Evolutionary conservation across 2,797 vertebrate species (phyloP), one percentile per base, ranked within the genome.

Genomic region (Gobio occitaniae): DNA sequence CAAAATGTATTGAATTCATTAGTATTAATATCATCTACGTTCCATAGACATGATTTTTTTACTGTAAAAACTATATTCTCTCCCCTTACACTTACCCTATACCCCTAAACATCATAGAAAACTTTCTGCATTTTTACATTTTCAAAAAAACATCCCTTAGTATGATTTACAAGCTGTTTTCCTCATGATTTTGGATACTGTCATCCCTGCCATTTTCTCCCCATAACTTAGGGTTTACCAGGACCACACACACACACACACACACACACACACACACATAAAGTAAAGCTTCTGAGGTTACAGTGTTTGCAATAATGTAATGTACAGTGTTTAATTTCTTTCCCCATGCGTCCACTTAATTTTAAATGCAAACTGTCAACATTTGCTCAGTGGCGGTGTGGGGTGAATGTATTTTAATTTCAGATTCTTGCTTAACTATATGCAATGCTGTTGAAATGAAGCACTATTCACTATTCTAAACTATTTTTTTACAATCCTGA

Each of bases 261-360:
- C 5, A 3, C 68, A n/a, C 68, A 2, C 6, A 52, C 50, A 25
- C 5, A 16, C 6, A 52, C 65, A 68, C 65, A 68, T 25, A 56
- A n/a, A 9, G 16, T 19, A 54, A 21, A 17, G 29, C 17, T 6
- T 72, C 41, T 72, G n/a, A 9, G 70, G 44, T 72, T 47, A 25
- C n/a, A 72, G n/a, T 50, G 71, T 52, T 77, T 59, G 17, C 32
- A 19, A 15, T 61, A 63, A 52, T 88, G 41, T 65, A 54, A 48
- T 76, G 84, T 47, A 76, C 76, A 84, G 21, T 69, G 44, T 41
- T 69, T 71, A 52, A 80, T 86, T 70, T 80, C 6, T 54, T 86
- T 82, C 61, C 38, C 56, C 44, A 25, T 54, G 38, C 9, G 21
- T 56, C 3, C 7, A 78, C 70, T 78, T 71, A 15, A 76, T 52